phyloP scores from a whole-genome alignment of 1,140 invertebrate genomes.

The Micrasema longulum region DNA sequence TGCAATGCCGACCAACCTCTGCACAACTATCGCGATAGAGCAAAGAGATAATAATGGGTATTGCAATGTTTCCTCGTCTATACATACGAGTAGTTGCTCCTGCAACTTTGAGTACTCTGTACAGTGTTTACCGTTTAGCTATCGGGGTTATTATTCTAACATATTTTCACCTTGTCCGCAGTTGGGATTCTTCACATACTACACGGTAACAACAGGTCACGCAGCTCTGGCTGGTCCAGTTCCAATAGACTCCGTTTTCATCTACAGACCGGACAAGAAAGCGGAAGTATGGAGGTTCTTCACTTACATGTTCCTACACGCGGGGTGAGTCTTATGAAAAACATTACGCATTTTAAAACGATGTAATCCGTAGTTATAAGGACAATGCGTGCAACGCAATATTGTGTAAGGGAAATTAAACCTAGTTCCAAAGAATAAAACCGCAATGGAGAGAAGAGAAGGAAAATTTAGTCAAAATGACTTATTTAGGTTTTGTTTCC shows the following conservation, averaged over 20 bases:
- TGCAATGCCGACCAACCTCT: neutral
- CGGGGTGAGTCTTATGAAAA: conserved; percentile 89
- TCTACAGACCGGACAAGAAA: conserved; percentile 92
- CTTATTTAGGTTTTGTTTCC: too few species aligned
- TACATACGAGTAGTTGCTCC: neutral
- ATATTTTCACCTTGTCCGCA: conserved; percentile 62
- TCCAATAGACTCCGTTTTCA: conserved; percentile 92
- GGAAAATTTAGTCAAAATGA: too few species aligned
- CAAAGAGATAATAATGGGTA: too few species aligned
- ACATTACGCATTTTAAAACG: conserved; percentile 21
- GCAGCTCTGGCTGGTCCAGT: conserved; percentile 90
- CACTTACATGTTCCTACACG: conserved; percentile 95
- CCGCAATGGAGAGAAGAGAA: too few species aligned
- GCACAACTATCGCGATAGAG: neutral
- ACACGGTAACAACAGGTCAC: conserved; percentile 83
- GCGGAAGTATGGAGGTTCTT: conserved; percentile 94
- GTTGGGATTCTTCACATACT: conserved; percentile 94
- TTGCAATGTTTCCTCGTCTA: too few species aligned
- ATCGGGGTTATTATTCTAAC: too few species aligned
- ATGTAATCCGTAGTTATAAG: neutral
- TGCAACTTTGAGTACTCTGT: too few species aligned
- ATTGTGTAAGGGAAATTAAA: neutral
- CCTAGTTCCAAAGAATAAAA: too few species aligned
- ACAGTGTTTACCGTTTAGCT: too few species aligned
- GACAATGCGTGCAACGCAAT: neutral